A percentile compares a stretch with the other conserved stretches of the same genome.
Conservation (phyloP, 2,113 vertebrate species). For the Cyprinodon tularosa region DNA sequence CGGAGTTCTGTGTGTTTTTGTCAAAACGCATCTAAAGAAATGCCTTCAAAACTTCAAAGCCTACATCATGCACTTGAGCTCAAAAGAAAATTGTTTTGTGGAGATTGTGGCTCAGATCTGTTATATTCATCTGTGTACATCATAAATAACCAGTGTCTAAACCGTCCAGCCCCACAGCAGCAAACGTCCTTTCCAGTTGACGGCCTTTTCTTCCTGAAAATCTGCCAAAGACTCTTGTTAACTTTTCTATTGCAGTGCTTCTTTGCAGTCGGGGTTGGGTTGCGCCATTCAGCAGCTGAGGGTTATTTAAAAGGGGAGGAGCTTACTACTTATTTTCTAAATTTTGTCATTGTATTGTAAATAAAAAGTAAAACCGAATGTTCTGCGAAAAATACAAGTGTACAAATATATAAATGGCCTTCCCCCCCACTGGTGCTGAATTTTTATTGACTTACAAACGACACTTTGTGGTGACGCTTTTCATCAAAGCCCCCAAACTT, state of each 20-base stretch:
- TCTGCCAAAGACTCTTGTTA: constrained; percentile 79
- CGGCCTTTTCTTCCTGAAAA: constrained; percentile 65
- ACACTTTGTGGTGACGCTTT: constrained; percentile 21
- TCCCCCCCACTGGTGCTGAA: constrained; percentile 76
- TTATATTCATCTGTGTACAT: not conserved
- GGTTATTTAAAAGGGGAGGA: not conserved
- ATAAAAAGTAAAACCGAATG: constrained; percentile 65
- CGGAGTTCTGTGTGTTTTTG: too few species aligned
- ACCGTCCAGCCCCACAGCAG: constrained; percentile 2
- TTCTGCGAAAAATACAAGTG: constrained; percentile 54
- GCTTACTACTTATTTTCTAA: constrained; percentile 17
- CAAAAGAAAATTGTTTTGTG: not conserved
- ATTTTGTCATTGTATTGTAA: constrained; percentile 54
- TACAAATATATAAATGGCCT: constrained; percentile 73
- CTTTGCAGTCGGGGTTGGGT: not conserved
- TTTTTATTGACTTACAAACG: constrained; percentile 49
- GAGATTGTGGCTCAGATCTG: not conserved
- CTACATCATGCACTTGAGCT: too few species aligned
- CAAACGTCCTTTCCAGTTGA: not conserved
- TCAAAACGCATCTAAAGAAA: too few species aligned
- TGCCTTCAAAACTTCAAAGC: too few species aligned
- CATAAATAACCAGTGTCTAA: not conserved
- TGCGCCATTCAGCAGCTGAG: constrained; percentile 11
- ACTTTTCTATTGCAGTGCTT: constrained; percentile 52
- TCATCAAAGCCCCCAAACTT: constrained; percentile 1